These are phyloP conservation scores for Thecocarcelia acutangulata DNA, from an alignment of 2,888 invertebrate species.

Conservation along the genomic window DNA sequence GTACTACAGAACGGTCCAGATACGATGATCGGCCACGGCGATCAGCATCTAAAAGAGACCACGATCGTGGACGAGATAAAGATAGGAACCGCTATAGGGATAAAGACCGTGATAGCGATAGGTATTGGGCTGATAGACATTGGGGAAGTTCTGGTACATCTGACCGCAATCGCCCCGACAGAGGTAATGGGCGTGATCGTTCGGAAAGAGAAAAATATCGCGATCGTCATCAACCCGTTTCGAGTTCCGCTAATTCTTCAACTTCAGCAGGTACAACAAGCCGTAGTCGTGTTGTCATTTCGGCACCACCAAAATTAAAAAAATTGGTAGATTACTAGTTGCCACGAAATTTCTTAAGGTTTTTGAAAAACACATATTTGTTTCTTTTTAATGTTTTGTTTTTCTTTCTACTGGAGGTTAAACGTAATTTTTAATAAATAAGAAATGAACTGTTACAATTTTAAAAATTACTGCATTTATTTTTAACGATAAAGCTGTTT, in stretches of 20 bases:
- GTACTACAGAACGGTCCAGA: conserved; percentile 72
- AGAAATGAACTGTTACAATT: conserved; percentile 46
- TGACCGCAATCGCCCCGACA: conserved; percentile 60
- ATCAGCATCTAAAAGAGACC: conserved; percentile 64
- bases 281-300: conserved; percentile 79
- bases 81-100: conserved; percentile 62
- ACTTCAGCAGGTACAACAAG: conserved; percentile 64
- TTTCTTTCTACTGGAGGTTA: conserved; percentile 35
- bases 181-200: conserved; percentile 67
- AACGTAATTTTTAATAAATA: conserved; percentile 12
- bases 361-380: conserved; percentile 4
- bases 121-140: conserved; percentile 36
- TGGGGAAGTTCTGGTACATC: conserved; percentile 45
- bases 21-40: conserved; percentile 72
- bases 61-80: conserved; percentile 69
- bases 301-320: conserved; percentile 79
- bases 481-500: too few species aligned
- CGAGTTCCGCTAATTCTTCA: conserved; percentile 44
- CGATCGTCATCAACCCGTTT: conserved; percentile 58
- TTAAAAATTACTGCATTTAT: too few species aligned
- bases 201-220: conserved; percentile 62
- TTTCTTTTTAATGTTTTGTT: conserved; percentile 6
- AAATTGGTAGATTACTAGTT: conserved; percentile 78
- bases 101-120: conserved; percentile 69
- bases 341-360: not conserved